phyloP scores from a whole-genome alignment of 2,888 invertebrate species.

The Eremobia ochroleuca region DNA sequence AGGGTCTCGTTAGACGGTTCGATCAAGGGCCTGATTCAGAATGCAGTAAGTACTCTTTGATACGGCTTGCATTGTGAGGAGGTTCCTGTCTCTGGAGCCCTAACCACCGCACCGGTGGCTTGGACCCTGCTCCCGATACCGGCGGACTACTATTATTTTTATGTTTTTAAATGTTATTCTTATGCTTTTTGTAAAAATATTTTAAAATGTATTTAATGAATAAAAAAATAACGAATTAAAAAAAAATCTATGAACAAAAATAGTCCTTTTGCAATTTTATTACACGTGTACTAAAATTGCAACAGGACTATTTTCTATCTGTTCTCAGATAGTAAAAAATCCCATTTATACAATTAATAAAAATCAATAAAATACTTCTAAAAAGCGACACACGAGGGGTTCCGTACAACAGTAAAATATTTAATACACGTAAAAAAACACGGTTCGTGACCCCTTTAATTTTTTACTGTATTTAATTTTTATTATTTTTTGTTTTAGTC shows the following conservation, averaged over 20 bases:
- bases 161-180: too few species aligned
- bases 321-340: not conserved
- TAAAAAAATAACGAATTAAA: not conserved
- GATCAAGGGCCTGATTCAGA: not conserved
- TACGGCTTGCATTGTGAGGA: not conserved
- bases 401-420: not conserved
- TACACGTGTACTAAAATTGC: too few species aligned
- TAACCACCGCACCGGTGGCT: not conserved
- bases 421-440: not conserved
- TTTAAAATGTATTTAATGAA: too few species aligned
- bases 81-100: not conserved
- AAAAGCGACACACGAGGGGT: not conserved
- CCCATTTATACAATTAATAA: conserved; percentile 2
- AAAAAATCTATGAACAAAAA: not conserved
- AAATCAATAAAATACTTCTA: conserved; percentile 18
- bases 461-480: not conserved
- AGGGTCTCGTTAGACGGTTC: not conserved
- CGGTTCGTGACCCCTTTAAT: not conserved
- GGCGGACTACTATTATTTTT: too few species aligned
- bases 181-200: too few species aligned
- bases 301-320: too few species aligned
- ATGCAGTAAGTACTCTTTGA: not conserved
- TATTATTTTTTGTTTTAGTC: not conserved
- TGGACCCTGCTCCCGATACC: too few species aligned
- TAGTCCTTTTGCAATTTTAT: not conserved